Percentiles rank a stretch among this genome's conserved stretches.
These are phyloP conservation scores for Drosophila picticornis DNA, from an alignment of 2,888 invertebrate genomes.

Conservation along the genomic window DNA sequence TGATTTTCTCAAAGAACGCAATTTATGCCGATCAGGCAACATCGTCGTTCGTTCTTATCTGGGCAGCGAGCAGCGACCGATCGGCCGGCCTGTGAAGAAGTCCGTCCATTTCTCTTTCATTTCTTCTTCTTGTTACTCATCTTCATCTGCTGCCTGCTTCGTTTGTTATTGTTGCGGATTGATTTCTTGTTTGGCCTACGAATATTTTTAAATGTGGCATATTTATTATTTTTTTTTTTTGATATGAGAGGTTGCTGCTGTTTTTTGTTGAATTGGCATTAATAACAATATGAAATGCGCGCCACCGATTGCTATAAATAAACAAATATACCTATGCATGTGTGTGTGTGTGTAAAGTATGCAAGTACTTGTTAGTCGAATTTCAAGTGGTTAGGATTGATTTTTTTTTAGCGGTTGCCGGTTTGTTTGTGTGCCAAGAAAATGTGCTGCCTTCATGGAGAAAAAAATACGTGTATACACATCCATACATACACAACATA, in stretches of 20 bases:
- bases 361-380: conserved; percentile 40
- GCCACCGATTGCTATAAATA: conserved; percentile 52
- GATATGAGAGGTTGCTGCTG: conserved; percentile 26
- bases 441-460: conserved; percentile 40
- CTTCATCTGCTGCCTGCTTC: conserved; percentile 23
- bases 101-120: conserved; percentile 25
- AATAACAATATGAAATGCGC: conserved; percentile 63
- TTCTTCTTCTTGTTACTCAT: conserved; percentile 31
- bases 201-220: conserved; percentile 53
- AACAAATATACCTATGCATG: conserved; percentile 36
- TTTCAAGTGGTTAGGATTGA: conserved; percentile 59
- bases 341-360: conserved; percentile 9
- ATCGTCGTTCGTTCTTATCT: conserved; percentile 46
- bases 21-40: conserved; percentile 56
- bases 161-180: conserved; percentile 55
- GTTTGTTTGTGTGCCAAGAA: conserved; percentile 16
- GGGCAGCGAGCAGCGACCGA: not conserved
- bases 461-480: conserved; percentile 24
- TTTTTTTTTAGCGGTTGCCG: conserved; percentile 28
- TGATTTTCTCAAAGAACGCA: conserved; percentile 53
- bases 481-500: not conserved
- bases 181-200: conserved; percentile 47
- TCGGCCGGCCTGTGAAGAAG: conserved; percentile 23
- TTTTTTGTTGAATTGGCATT: conserved; percentile 71
- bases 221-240: conserved; percentile 34